phyloP scores from a whole-genome alignment of 2,797 vertebrate species.

The Rhynchonycteris naso region DNA sequence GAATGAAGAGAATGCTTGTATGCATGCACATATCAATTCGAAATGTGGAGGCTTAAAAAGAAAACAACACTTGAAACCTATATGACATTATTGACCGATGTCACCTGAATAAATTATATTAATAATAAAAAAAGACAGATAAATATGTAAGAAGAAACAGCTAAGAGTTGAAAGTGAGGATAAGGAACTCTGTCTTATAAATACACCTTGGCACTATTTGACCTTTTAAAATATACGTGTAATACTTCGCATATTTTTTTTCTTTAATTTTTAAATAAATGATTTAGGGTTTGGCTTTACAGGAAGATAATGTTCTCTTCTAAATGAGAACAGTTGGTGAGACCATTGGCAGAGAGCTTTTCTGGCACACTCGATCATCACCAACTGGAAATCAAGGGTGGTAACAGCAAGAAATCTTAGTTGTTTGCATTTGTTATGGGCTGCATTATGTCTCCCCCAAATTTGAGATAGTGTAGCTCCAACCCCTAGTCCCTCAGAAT shows the following conservation, averaged over 20 bases:
- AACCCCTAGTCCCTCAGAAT: not conserved
- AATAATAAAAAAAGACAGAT: not conserved
- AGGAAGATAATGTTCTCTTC: not conserved
- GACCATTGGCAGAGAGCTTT: not conserved
- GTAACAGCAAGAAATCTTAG: not conserved
- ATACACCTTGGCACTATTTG: not conserved
- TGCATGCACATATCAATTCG: not conserved
- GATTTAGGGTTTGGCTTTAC: not conserved
- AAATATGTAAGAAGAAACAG: not conserved
- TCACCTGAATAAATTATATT: no score
- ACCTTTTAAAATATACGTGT: not conserved
- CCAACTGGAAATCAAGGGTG: not conserved
- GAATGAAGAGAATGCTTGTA: not conserved
- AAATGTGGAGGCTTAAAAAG: not conserved
- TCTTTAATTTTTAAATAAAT: not conserved
- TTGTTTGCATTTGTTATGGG: not conserved
- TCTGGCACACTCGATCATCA: not conserved
- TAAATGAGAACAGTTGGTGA: not conserved
- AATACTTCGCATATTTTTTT: not conserved
- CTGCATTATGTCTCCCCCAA: not conserved
- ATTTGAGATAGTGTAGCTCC: not conserved
- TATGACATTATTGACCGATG: no score
- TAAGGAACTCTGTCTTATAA: not conserved
- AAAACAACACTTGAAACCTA: no score
- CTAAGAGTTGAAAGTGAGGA: not conserved